phyloP scores from a whole-genome alignment of 2,888 invertebrate species.

The Amblyjoppa fuscipennis region DNA sequence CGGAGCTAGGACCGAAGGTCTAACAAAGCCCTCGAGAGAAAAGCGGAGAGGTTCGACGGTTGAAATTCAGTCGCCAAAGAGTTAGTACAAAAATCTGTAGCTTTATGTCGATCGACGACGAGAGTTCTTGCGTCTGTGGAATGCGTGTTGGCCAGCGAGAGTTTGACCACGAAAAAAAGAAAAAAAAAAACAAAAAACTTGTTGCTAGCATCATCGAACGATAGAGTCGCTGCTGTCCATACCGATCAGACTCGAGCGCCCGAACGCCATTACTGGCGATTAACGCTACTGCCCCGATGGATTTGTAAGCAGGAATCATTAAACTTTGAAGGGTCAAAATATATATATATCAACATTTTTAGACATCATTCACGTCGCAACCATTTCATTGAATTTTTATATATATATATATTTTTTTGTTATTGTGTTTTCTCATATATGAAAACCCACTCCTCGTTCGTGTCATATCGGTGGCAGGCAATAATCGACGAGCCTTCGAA shows the following conservation, averaged over 20 bases:
- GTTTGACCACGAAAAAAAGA: constrained; percentile 19
- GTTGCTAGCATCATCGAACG: not conserved
- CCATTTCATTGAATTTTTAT: not conserved
- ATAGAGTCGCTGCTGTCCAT: not conserved
- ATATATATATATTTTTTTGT: too few species aligned
- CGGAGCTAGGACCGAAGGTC: not conserved
- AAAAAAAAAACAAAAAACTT: constrained; percentile 6
- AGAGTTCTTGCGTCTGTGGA: constrained; percentile 24
- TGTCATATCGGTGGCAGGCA: not conserved
- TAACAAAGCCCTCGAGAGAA: not conserved
- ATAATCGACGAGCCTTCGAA: constrained; percentile 13
- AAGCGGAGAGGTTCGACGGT: constrained; percentile 4
- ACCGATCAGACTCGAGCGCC: constrained; percentile 38
- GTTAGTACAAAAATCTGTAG: constrained; percentile 75
- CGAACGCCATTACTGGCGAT: constrained; percentile 43
- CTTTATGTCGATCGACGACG: constrained; percentile 65
- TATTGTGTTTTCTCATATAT: not conserved
- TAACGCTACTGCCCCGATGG: constrained; percentile 70
- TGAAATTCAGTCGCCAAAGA: constrained; percentile 60
- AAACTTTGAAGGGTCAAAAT: constrained; percentile 62
- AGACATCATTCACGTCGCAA: constrained; percentile 48
- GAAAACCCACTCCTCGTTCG: not conserved
- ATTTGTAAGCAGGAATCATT: constrained; percentile 74
- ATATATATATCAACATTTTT: constrained; percentile 72
- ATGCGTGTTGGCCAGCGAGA: constrained; percentile 6